Percentiles rank a stretch among this genome's conserved stretches.
Evolutionary conservation across 2,888 invertebrate species (phyloP).

Genomic region (Caenorhabditis wallacei): DNA sequence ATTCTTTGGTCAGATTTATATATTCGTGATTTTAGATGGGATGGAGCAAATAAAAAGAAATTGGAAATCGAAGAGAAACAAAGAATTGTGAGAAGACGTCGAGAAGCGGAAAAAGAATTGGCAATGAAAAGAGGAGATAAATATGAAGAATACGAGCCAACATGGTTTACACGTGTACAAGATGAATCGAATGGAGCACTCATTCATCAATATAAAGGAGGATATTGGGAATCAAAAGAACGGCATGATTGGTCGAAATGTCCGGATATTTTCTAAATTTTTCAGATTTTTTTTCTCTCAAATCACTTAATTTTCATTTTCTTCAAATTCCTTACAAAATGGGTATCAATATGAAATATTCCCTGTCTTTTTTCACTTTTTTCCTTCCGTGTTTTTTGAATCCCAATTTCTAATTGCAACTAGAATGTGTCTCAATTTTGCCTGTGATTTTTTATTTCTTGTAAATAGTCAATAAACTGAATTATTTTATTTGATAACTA

Average conservation of each 20-base stretch:
- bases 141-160: constrained; percentile 89
- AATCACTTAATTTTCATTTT: constrained; percentile 8
- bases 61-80: constrained; percentile 96
- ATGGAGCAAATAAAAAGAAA: constrained; percentile 89
- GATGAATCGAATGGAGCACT: constrained; percentile 72
- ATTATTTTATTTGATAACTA: constrained; percentile 10
- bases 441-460: constrained; percentile 20
- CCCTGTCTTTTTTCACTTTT: constrained; percentile 5
- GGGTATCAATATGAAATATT: constrained; percentile 41
- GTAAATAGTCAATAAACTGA: constrained; percentile 22
- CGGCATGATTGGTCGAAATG: constrained; percentile 92
- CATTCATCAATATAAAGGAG: constrained; percentile 87
- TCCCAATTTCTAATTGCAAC: neutral
- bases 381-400: constrained; percentile 21
- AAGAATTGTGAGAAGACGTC: constrained; percentile 88
- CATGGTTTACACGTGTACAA: constrained; percentile 91
- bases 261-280: constrained; percentile 90
- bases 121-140: constrained; percentile 86
- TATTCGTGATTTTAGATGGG: constrained; percentile 87
- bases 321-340: constrained; percentile 35
- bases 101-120: constrained; percentile 90
- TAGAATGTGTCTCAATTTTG: constrained; percentile 24
- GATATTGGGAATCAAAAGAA: constrained; percentile 95
- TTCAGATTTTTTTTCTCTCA: neutral
- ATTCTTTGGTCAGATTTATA: too few relatives aligned